These are phyloP conservation scores for Caiman crocodilus DNA, from an alignment of 2,797 vertebrate genomes.

Conservation along the genomic window DNA sequence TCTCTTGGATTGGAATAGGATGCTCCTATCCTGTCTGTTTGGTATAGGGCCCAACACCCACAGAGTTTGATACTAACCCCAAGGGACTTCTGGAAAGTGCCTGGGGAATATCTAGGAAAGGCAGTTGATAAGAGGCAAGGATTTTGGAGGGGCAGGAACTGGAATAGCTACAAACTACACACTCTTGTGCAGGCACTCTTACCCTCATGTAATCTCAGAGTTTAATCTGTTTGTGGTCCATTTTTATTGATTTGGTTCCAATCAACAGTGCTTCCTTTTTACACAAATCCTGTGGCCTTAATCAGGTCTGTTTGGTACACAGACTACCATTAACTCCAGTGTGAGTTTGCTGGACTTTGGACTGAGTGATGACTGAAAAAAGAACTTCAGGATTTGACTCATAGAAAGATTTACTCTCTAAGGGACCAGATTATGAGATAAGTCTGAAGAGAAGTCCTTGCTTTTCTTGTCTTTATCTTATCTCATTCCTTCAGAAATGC, in stretches of 20 bases:
- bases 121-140: background rate
- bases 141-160: slow-evolving; percentile 10
- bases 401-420: background rate
- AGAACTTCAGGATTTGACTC: background rate
- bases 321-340: background rate
- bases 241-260: rapidly evolving
- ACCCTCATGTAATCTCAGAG: background rate
- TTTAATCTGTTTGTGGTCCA: background rate
- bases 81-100: background rate
- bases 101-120: background rate
- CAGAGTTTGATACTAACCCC: background rate
- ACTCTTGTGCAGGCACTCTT: background rate
- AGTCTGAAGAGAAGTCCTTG: background rate
- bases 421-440: background rate
- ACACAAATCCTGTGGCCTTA: background rate
- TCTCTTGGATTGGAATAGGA: background rate
- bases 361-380: background rate
- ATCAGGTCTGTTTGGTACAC: background rate
- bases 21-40: background rate
- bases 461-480: background rate
- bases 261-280: background rate
- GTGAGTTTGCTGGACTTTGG: background rate
- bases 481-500: background rate
- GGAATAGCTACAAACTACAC: background rate
- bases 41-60: background rate